Evolutionary conservation across 2,113 vertebrate species (phyloP).

Genomic region (Thalassarche chlororhynchos): DNA sequence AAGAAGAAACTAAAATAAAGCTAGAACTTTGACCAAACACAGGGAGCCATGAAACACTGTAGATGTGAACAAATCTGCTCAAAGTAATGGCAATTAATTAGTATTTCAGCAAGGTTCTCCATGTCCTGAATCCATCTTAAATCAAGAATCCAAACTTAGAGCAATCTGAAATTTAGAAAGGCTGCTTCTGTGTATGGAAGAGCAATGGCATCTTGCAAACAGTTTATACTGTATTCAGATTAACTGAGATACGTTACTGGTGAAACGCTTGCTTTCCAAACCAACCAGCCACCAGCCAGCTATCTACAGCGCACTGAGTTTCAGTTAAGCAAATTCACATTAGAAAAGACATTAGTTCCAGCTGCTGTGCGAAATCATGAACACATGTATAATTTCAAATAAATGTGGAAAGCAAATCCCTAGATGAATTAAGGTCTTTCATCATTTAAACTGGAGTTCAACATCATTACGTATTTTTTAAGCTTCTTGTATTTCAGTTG

Average conservation of each 20-base stretch:
- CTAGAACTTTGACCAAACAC: background rate
- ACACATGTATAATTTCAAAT: background rate
- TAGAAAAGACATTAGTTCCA: background rate
- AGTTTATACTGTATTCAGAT: no score
- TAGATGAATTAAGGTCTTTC: background rate
- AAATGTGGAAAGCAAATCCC: background rate
- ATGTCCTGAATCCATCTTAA: background rate
- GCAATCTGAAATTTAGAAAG: background rate
- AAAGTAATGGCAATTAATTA: background rate
- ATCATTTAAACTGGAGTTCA: background rate
- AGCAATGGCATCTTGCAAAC: background rate
- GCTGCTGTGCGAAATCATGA: background rate
- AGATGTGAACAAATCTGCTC: background rate
- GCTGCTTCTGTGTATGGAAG: background rate
- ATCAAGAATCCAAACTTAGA: background rate
- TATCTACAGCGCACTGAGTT: rapidly evolving
- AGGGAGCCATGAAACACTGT: background rate
- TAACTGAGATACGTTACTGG: rapidly evolving
- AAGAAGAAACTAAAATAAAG: background rate
- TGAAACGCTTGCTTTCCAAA: background rate
- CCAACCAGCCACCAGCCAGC: background rate
- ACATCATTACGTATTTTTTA: background rate
- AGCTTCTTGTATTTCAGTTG: background rate
- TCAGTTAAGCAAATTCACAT: background rate
- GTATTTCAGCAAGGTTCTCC: background rate